phyloP scores from a whole-genome alignment of 1,140 invertebrate species.

The Heliconius hewitsoni region DNA sequence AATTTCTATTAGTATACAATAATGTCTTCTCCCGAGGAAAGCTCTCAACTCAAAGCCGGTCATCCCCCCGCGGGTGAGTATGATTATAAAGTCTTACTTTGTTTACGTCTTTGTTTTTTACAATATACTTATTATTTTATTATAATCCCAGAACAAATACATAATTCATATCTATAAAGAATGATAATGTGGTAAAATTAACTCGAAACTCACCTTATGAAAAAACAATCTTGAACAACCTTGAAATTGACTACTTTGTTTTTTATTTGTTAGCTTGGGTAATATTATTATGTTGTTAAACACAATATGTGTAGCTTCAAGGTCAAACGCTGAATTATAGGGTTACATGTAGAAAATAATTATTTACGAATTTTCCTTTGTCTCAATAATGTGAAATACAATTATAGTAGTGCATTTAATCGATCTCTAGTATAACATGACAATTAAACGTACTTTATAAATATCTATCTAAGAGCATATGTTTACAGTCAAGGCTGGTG shows the following conservation, averaged over 20 bases:
- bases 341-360: neutral
- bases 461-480: neutral
- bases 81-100: constrained; percentile 39
- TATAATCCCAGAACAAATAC: neutral
- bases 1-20: constrained; percentile 35
- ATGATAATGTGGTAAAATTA: neutral
- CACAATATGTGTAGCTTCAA: constrained; percentile 57
- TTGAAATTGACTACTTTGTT: constrained; percentile 30
- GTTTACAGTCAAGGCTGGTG: constrained; percentile 92
- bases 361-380: neutral
- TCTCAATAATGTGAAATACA: neutral
- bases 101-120: constrained; percentile 32
- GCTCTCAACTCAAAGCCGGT: constrained; percentile 87
- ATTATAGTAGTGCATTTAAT: neutral
- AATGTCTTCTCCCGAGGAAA: constrained; percentile 82
- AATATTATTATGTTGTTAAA: constrained; percentile 55
- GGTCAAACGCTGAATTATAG: constrained; percentile 40
- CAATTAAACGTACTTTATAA: neutral
- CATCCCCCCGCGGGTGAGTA: constrained; percentile 91
- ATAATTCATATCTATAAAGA: neutral
- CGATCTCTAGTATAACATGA: neutral
- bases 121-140: neutral
- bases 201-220: neutral
- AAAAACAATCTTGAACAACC: constrained; percentile 19
- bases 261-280: constrained; percentile 22